These are phyloP conservation scores for Lycaena phlaeas DNA, from an alignment of 2,888 invertebrate genomes.

Conservation along the genomic window DNA sequence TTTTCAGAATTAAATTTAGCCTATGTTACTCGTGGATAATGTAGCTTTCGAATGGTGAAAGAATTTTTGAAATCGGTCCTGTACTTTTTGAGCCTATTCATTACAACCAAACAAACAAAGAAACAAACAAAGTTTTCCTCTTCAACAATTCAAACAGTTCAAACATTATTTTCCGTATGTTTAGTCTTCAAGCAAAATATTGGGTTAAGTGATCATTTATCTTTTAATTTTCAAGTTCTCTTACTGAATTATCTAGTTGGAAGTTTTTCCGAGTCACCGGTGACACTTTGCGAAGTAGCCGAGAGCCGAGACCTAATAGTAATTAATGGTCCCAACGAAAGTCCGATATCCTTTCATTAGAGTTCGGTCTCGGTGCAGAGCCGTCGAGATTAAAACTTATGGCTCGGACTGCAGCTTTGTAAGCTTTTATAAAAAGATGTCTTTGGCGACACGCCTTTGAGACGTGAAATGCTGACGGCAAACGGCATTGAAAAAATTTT, in stretches of 20 bases:
- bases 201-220: conserved; percentile 21
- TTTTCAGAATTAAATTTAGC: no score
- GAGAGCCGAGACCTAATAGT: conserved; percentile 60
- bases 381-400: conserved; percentile 66
- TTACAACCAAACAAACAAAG: no score
- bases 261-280: conserved; percentile 64
- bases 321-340: conserved; percentile 66
- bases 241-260: conserved; percentile 42
- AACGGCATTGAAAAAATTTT: conserved; percentile 21
- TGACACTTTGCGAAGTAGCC: conserved; percentile 47
- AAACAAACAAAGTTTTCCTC: no score
- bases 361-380: conserved; percentile 43
- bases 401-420: conserved; percentile 40
- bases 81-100: no score
- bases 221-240: conserved; percentile 35
- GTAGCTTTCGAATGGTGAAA: no score
- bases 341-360: conserved; percentile 72
- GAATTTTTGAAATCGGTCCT: no score
- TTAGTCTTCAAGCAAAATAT: no score
- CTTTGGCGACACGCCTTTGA: conserved; percentile 39
- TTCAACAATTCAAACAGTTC: no score
- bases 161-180: no score
- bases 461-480: conserved; percentile 36
- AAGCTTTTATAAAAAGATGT: conserved; percentile 41
- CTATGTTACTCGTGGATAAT: no score